Base-by-base conservation (phyloP, 2,797 vertebrate species). In the Pseudomugil gertrudae region DNA sequence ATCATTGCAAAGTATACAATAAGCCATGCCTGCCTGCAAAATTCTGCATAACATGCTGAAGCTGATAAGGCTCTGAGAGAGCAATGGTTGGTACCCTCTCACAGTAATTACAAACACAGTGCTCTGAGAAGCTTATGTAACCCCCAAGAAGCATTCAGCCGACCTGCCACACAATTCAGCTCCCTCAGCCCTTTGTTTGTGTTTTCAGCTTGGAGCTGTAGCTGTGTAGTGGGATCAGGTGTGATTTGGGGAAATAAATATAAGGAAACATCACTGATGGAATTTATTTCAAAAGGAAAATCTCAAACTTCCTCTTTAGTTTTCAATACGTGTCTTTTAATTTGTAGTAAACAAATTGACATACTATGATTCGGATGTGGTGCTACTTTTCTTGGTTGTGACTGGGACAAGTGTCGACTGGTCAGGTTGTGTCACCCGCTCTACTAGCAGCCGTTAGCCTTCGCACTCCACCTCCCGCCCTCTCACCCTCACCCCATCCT, bases 401-500 rank as follows among this genome's bases (percentile, higher is more conserved):
- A 24, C 60, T 6, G 76, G 73, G 81, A 89, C 84, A 85, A 87
- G 84, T 81, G 84, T 87, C 84, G 64, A 67, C 30, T 79, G 84
- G 74, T 84, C 83, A 69, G 69, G 83, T 57, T 24, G 64, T 83
- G 78, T 85, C 80, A 80, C 76, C 77, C 70, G 7, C 84, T 79
- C 57, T 11, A 57, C 70, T 60, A 72, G 64, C 81, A 72, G 74
- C 79, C 64, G 30, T 74, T 76, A 68, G 74, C 86, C 81, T 82
- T 82, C 79, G 53, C 81, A 84, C 81, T 86, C 77, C 83, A 87
- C 86, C 87, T 82, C 83, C 86, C 80, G 77, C 86, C 81, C 86
- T 85, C 89, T 80, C 87, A 79, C 85, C 89, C 91, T 90, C 84
- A 80, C 87, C 90, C 88, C 88, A 91, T 91, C 87, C 84, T 89